phyloP scores from a whole-genome alignment of 64 coral and sea anemone species.

The Montipora efflorescens region DNA sequence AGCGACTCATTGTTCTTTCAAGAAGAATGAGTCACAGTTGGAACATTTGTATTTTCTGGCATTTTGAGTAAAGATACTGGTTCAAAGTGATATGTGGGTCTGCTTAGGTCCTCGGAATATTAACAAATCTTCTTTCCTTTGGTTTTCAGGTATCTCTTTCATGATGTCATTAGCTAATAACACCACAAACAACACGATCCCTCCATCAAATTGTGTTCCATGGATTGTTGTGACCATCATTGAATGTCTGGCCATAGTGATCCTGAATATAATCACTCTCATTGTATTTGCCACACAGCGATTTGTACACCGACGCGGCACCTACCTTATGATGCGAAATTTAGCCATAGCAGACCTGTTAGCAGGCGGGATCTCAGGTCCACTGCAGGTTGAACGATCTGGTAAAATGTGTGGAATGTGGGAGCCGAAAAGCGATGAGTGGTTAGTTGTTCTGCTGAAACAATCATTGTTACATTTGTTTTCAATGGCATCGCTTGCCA shows the following conservation, averaged over 20 bases:
- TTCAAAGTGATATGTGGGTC: too few relatives aligned
- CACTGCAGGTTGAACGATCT: neutral
- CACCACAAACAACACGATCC: too few relatives aligned
- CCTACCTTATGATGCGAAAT: slow-evolving; percentile 13
- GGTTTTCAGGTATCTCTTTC: too few relatives aligned
- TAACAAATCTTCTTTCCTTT: too few relatives aligned
- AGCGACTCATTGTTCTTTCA: too few relatives aligned
- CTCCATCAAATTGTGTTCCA: neutral
- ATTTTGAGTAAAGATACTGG: too few relatives aligned
- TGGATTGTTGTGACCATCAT: neutral
- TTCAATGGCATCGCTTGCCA: neutral
- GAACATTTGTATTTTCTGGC: too few relatives aligned
- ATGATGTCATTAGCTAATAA: too few relatives aligned
- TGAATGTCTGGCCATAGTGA: neutral
- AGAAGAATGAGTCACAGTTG: too few relatives aligned
- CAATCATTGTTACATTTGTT: neutral
- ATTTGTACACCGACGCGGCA: neutral
- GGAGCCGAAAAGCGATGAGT: neutral
- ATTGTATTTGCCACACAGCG: slow-evolving; percentile 1
- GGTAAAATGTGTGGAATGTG: neutral
- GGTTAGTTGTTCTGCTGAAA: neutral
- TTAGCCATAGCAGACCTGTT: slow-evolving; percentile 3
- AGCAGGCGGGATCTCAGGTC: neutral
- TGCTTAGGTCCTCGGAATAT: too few relatives aligned
- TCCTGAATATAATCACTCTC: neutral